Evolutionary conservation across 2,888 invertebrate genomes (phyloP).

Genomic region (Candidula unifasciata): DNA sequence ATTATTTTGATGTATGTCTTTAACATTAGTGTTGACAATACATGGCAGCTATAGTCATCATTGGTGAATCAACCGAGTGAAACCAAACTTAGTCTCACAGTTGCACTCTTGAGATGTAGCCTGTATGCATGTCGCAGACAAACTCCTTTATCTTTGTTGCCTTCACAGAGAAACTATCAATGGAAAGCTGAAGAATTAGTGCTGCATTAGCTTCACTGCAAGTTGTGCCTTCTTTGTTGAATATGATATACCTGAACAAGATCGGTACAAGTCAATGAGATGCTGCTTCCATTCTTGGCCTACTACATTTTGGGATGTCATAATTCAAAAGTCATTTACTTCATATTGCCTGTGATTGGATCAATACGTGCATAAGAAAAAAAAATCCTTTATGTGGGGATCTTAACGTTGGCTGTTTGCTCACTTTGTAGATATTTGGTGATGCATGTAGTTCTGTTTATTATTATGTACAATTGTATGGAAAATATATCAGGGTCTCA

Average conservation of each 20-base stretch:
- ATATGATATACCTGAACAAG: background rate
- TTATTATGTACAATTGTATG: conserved; percentile 12
- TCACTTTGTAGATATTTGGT: conserved; percentile 28
- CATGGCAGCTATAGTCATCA: conserved; percentile 1
- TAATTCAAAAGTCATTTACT: conserved; percentile 37
- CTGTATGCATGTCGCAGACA: no score
- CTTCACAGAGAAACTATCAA: conserved; percentile 9
- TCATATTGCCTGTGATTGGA: conserved; percentile 34
- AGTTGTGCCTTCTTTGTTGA: conserved; percentile 28
- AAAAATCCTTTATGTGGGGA: conserved; percentile 18
- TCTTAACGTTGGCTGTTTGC: conserved; percentile 21
- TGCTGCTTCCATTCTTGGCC: conserved; percentile 15
- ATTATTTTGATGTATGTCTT: no score
- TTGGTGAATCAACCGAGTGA: background rate
- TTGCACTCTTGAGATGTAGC: no score
- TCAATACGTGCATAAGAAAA: conserved; percentile 6
- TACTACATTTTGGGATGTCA: conserved; percentile 28
- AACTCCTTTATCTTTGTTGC: conserved; percentile 8
- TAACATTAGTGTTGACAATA: background rate
- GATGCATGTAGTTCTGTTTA: conserved; percentile 10
- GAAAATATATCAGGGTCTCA: conserved; percentile 34
- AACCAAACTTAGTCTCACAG: no score
- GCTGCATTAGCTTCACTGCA: conserved; percentile 9
- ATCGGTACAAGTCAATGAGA: background rate
- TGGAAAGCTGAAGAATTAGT: background rate